These are phyloP conservation scores for Diloba caeruleocephala DNA, from an alignment of 2,888 invertebrate species.

Conservation along the genomic window DNA sequence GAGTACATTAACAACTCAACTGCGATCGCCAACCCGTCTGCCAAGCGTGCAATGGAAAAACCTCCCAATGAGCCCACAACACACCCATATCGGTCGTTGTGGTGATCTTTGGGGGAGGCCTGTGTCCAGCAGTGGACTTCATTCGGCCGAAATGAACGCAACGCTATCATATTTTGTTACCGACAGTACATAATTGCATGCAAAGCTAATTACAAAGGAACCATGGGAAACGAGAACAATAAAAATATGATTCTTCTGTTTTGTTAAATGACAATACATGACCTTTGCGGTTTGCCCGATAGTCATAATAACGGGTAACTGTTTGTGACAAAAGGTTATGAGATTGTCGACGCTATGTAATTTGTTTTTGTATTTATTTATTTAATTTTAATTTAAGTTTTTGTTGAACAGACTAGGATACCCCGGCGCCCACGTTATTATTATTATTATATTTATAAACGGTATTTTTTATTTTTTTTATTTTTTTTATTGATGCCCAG, in stretches of 20 bases:
- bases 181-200: conserved; percentile 41
- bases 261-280: conserved; percentile 38
- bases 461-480: too few relatives aligned
- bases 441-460: too few relatives aligned
- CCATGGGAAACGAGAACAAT: conserved; percentile 62
- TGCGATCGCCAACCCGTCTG: too few relatives aligned
- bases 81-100: too few relatives aligned
- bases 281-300: conserved; percentile 48
- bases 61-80: too few relatives aligned
- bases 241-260: conserved; percentile 26
- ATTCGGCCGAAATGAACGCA: background rate
- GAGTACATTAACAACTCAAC: too few relatives aligned
- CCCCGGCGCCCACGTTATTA: too few relatives aligned
- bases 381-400: conserved; percentile 6
- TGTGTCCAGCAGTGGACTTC: too few relatives aligned
- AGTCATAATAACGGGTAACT: conserved; percentile 39
- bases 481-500: too few relatives aligned
- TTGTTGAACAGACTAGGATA: conserved; percentile 8
- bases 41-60: too few relatives aligned
- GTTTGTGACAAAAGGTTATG: conserved; percentile 26
- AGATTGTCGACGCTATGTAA: conserved; percentile 26
- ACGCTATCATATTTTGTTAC: background rate
- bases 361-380: conserved; percentile 7
- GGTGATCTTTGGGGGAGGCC: too few relatives aligned
- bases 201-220: conserved; percentile 51